phyloP scores from a whole-genome alignment of 2,797 vertebrate genomes.

The Monodelphis domestica region DNA sequence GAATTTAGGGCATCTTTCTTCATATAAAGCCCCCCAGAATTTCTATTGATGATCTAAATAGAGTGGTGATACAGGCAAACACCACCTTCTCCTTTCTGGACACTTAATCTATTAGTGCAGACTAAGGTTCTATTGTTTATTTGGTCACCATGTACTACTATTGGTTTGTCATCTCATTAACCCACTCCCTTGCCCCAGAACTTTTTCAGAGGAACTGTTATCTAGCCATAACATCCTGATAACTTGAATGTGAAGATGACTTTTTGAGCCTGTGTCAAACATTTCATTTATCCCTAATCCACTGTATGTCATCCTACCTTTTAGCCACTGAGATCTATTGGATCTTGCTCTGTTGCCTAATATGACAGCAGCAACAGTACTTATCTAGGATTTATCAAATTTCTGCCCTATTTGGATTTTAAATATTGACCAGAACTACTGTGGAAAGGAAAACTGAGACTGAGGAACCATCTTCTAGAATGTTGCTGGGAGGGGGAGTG shows the following conservation, averaged over 20 bases:
- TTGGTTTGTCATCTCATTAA: not conserved
- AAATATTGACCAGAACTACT: not conserved
- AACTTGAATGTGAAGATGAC: not conserved
- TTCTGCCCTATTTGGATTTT: not conserved
- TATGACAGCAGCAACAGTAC: not conserved
- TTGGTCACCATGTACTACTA: not conserved
- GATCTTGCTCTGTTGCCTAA: not conserved
- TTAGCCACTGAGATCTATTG: not conserved
- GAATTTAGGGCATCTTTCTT: not conserved
- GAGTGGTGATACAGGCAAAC: not conserved
- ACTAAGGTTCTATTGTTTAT: not conserved
- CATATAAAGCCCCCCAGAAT: not conserved
- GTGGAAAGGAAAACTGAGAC: too few species aligned
- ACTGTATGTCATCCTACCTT: not conserved
- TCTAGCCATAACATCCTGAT: not conserved
- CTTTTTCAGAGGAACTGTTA: not conserved
- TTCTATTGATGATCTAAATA: not conserved
- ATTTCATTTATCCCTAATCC: not conserved
- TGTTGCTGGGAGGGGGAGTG: too few species aligned
- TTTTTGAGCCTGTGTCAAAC: not conserved
- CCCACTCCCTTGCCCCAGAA: not conserved
- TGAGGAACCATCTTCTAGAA: too few species aligned
- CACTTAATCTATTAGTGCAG: not conserved
- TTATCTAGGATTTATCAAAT: not conserved
- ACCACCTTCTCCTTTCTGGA: not conserved